Evolutionary conservation across 2,113 vertebrate genomes (phyloP).

Genomic region (Ammodytes marinus): DNA sequence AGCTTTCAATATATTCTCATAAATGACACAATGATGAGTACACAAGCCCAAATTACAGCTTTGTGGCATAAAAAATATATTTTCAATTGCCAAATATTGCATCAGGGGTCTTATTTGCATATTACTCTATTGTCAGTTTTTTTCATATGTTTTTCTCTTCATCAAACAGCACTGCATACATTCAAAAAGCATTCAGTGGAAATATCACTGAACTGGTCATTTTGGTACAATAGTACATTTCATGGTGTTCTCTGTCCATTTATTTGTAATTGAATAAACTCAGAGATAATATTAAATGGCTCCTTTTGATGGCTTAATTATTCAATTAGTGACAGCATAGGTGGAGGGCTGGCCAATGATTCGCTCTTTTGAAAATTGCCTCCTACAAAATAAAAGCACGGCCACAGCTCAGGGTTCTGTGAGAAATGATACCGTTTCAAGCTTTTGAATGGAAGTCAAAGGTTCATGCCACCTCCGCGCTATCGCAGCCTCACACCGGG

Average conservation of each 20-base stretch:
- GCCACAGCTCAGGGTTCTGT: neutral
- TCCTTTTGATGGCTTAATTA: constrained; percentile 20
- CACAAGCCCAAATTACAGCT: constrained; percentile 6
- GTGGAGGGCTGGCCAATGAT: neutral
- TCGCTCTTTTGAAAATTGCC: constrained; percentile 17
- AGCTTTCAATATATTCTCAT: constrained; percentile 21
- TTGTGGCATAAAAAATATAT: neutral
- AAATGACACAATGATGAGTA: constrained; percentile 9
- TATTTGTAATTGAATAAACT: constrained; percentile 10
- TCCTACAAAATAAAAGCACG: neutral
- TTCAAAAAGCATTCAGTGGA: neutral
- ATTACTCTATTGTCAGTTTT: neutral
- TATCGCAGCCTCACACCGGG: neutral
- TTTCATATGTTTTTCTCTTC: neutral
- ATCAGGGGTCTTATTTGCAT: constrained; percentile 18
- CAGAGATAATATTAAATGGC: constrained; percentile 12
- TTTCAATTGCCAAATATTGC: neutral
- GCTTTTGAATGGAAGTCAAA: constrained; percentile 19
- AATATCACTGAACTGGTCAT: neutral
- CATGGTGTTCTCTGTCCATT: neutral
- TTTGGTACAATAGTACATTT: neutral
- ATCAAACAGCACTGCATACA: neutral
- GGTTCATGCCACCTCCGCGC: constrained; percentile 15
- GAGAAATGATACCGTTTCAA: constrained; percentile 3
- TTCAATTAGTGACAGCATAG: constrained; percentile 6